phyloP scores from a whole-genome alignment of 2,888 invertebrate species.

The Tenthredo scrophulariae region DNA sequence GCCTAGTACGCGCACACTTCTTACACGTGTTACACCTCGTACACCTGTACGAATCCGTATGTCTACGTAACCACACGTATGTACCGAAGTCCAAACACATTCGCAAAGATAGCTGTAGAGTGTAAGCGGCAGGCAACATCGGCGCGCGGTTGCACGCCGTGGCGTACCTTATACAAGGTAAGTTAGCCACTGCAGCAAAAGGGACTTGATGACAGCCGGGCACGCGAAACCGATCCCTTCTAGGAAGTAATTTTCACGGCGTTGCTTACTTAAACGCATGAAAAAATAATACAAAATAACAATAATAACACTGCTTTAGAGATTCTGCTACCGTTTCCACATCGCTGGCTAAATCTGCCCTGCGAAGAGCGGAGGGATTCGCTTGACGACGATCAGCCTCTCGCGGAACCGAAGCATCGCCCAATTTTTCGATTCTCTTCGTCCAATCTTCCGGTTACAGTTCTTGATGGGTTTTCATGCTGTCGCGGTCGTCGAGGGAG shows the following conservation, averaged over 20 bases:
- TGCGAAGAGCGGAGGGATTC: neutral
- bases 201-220: conserved; percentile 71
- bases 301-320: neutral
- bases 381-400: too few relatives aligned
- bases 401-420: neutral
- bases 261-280: conserved; percentile 61
- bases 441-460: neutral
- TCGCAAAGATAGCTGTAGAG: neutral
- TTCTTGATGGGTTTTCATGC: neutral
- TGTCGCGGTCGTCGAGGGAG: neutral
- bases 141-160: neutral
- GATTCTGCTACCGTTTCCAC: neutral
- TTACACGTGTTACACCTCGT: conserved; percentile 14
- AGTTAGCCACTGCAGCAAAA: neutral
- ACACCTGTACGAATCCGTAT: neutral
- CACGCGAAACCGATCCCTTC: conserved; percentile 75
- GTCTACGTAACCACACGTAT: neutral
- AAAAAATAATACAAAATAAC: neutral
- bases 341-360: neutral
- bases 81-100: neutral
- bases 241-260: conserved; percentile 67
- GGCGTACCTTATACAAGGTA: neutral
- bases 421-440: neutral
- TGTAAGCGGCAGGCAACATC: neutral
- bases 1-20: conserved; percentile 12